Conservation (phyloP, 2,797 vertebrate species). For the Naso thynnoides region DNA sequence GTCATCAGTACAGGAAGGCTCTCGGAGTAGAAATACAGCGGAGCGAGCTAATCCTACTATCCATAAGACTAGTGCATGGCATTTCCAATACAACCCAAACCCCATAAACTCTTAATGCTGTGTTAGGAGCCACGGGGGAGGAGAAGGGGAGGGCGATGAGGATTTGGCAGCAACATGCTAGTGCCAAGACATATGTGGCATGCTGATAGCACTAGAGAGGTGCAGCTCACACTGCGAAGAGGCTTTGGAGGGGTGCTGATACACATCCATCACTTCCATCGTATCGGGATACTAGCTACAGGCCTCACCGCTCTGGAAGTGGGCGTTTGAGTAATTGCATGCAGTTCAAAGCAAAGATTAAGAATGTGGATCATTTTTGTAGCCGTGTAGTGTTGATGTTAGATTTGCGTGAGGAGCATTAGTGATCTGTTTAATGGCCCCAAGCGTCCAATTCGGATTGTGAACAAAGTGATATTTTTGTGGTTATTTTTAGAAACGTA, state of each 20-base stretch:
- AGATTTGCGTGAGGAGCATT: constrained; percentile 29
- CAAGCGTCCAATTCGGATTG: constrained; percentile 43
- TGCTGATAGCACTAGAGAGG: constrained; percentile 79
- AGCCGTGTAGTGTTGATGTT: constrained; percentile 27
- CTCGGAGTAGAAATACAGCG: constrained; percentile 69
- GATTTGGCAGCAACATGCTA: constrained; percentile 80
- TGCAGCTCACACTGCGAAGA: constrained; percentile 73
- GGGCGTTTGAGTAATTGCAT: constrained; percentile 44
- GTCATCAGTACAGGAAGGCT: constrained; percentile 77
- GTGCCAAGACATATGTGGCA: constrained; percentile 82
- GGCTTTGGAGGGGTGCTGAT: constrained; percentile 67
- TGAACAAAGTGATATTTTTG: constrained; percentile 62
- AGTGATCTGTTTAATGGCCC: constrained; percentile 51
- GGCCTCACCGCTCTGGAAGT: constrained; percentile 46
- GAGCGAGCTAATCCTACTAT: constrained; percentile 70
- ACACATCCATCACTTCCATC: constrained; percentile 70
- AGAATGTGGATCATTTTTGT: constrained; percentile 49
- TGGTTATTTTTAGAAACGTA: constrained; percentile 69
- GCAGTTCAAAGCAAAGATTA: constrained; percentile 59
- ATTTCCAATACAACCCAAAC: constrained; percentile 72
- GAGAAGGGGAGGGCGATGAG: constrained; percentile 63
- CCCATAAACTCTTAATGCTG: constrained; percentile 79
- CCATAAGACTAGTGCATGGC: constrained; percentile 61
- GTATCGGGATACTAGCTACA: constrained; percentile 38
- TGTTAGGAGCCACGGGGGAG: constrained; percentile 74